These are phyloP conservation scores for Pollenia angustigena DNA, from an alignment of 2,888 invertebrate genomes.

Conservation along the genomic window DNA sequence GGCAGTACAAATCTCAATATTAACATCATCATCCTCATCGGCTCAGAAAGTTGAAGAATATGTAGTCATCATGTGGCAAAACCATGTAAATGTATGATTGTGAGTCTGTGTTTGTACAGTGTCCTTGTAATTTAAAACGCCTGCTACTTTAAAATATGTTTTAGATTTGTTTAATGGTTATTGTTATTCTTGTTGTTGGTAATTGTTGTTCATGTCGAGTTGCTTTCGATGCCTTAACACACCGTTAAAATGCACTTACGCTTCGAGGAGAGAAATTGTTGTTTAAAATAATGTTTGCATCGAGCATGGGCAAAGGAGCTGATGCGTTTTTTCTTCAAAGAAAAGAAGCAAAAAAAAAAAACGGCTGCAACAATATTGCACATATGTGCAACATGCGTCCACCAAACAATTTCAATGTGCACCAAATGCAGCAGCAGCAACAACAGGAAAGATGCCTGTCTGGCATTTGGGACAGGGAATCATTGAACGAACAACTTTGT, in stretches of 20 bases:
- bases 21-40: not conserved
- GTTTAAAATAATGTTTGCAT: not conserved
- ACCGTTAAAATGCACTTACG: conserved; percentile 4
- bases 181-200: conserved; percentile 25
- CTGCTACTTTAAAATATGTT: conserved; percentile 63
- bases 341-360: not conserved
- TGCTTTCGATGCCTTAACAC: conserved; percentile 13
- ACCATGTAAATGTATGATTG: not conserved
- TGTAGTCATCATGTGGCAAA: conserved; percentile 18
- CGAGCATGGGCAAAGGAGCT: conserved; percentile 54
- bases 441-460: conserved; percentile 29
- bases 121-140: conserved; percentile 69
- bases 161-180: conserved; percentile 38
- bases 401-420: conserved; percentile 32
- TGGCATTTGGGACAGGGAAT: conserved; percentile 29
- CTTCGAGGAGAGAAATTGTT: not conserved
- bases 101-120: not conserved
- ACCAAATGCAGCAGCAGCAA: not conserved
- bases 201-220: conserved; percentile 20
- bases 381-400: conserved; percentile 70
- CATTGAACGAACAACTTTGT: conserved; percentile 31
- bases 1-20: not conserved
- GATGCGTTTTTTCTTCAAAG: conserved; percentile 20
- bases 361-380: conserved; percentile 74
- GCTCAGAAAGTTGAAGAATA: not conserved